These are phyloP conservation scores for Aphelinus atriplicis DNA, from an alignment of 1,140 invertebrate species.

Conservation along the genomic window DNA sequence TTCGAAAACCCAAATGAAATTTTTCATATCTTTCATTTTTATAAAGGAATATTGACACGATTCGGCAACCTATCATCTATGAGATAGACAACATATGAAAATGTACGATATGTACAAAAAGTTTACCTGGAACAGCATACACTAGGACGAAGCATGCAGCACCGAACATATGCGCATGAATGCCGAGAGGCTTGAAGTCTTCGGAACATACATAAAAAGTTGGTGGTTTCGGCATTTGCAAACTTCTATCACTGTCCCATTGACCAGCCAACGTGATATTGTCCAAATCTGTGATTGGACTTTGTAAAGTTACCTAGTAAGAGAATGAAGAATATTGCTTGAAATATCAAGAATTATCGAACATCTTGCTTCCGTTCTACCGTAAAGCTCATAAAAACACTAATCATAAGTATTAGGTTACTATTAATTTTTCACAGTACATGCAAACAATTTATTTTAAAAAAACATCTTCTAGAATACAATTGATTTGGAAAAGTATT, in stretches of 20 bases:
- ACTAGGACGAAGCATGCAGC: slow-evolving; percentile 76
- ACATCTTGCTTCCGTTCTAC: not conserved
- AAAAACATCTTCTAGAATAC: no score
- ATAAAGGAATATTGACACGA: no score
- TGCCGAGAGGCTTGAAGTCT: slow-evolving; percentile 50
- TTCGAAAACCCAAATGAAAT: no score
- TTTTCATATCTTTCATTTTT: no score
- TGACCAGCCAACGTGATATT: slow-evolving; percentile 45
- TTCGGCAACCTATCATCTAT: no score
- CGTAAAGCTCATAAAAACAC: not conserved
- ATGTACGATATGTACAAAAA: not conserved
- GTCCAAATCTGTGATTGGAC: slow-evolving; percentile 38
- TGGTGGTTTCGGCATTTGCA: slow-evolving; percentile 39
- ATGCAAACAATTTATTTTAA: no score
- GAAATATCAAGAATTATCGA: not conserved
- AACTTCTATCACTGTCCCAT: slow-evolving; percentile 26
- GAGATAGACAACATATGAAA: no score
- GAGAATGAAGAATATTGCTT: not conserved
- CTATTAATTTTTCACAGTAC: no score
- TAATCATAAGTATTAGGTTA: no score
- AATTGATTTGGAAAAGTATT: no score
- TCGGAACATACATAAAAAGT: slow-evolving; percentile 49
- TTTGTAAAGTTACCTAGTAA: slow-evolving; percentile 49
- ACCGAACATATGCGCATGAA: slow-evolving; percentile 67
- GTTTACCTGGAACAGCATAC: slow-evolving; percentile 76